Conservation (phyloP, 2,113 vertebrate genomes). For the Ochotona curzoniae region DNA sequence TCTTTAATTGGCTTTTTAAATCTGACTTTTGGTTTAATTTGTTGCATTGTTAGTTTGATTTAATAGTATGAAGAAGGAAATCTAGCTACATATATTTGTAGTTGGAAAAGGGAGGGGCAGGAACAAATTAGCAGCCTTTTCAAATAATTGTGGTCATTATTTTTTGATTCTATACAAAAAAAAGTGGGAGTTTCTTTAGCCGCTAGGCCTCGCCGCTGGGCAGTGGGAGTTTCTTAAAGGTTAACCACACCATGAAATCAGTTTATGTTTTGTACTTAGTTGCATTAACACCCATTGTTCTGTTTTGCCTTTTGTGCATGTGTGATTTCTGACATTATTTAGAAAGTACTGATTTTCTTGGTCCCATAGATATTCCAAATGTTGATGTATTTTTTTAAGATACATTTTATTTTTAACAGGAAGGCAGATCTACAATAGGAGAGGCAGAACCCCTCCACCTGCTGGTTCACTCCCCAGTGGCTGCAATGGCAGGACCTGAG, state of each 20-base stretch:
- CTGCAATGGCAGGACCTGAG: too few species aligned
- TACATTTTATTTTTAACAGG: too few species aligned
- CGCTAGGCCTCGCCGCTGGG: too few species aligned
- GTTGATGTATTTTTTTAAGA: background rate
- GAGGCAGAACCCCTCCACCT: too few species aligned
- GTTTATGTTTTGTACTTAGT: background rate
- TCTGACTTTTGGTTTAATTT: background rate
- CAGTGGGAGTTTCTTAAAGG: background rate
- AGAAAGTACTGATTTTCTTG: background rate
- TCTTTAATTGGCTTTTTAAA: background rate
- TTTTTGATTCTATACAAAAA: background rate
- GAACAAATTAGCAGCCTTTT: background rate
- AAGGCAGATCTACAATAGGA: too few species aligned
- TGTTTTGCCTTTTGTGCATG: constrained; percentile 13
- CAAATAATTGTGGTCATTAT: background rate
- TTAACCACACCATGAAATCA: background rate
- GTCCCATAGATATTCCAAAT: constrained; percentile 4
- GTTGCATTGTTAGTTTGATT: background rate
- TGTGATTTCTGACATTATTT: constrained; percentile 26
- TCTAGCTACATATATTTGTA: background rate
- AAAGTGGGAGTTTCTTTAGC: background rate
- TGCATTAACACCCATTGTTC: background rate
- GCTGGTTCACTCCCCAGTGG: too few species aligned
- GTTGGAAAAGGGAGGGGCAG: background rate
- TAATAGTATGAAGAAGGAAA: constrained; percentile 9